Percentiles rank a stretch among this genome's conserved stretches.
Evolutionary conservation across 2,888 invertebrate genomes (phyloP).

Genomic region (Caenorhabditis panamensis): DNA sequence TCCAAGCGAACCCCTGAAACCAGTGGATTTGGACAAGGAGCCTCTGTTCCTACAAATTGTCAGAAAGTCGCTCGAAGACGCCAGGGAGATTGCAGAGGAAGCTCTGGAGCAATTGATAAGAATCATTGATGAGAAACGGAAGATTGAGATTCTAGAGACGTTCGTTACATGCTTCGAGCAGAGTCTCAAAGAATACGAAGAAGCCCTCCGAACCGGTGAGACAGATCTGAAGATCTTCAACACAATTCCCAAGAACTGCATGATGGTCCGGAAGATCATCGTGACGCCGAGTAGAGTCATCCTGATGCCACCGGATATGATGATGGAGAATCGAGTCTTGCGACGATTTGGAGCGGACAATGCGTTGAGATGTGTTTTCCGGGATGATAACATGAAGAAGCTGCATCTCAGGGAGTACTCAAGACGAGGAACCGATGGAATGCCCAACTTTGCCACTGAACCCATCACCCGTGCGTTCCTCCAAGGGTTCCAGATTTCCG

Average conservation of each 20-base stretch:
- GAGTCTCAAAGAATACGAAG: no score
- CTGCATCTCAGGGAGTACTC: conserved; percentile 49
- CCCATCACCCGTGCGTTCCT: conserved; percentile 60
- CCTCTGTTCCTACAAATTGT: conserved; percentile 51
- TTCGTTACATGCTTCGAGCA: conserved; percentile 60
- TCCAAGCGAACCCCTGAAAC: neutral
- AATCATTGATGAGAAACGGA: conserved; percentile 68
- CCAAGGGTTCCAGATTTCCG: conserved; percentile 57
- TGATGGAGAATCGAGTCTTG: conserved; percentile 77
- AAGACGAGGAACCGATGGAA: no score
- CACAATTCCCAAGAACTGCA: conserved; percentile 55
- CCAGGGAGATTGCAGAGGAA: conserved; percentile 65
- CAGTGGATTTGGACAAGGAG: conserved; percentile 9
- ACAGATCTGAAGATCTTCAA: conserved; percentile 20
- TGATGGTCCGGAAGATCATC: conserved; percentile 48
- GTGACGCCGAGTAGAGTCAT: neutral
- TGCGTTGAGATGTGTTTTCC: conserved; percentile 70
- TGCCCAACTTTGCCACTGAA: conserved; percentile 49
- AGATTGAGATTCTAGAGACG: conserved; percentile 55
- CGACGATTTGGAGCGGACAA: conserved; percentile 72
- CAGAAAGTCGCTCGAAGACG: conserved; percentile 45
- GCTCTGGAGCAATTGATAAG: conserved; percentile 67
- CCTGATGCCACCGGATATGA: conserved; percentile 72
- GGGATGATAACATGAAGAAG: conserved; percentile 67
- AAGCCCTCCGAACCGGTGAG: neutral